Conservation (phyloP, 1,140 invertebrate species). For the Neodiprion lecontei region DNA sequence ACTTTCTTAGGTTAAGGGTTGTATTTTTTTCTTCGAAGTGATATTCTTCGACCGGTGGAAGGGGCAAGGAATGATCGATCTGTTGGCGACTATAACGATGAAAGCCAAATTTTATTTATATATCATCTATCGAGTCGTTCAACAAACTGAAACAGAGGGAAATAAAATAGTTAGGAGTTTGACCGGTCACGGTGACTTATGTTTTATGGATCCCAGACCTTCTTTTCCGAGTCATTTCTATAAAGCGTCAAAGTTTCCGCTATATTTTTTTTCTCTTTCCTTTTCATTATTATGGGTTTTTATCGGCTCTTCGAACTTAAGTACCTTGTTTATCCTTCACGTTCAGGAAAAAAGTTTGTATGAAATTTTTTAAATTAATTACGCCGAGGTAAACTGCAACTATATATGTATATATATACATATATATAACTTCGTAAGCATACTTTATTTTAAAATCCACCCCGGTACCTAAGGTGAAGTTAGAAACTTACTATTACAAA, state of each 20-base stretch:
- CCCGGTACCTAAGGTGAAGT: not conserved
- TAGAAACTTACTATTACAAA: no score
- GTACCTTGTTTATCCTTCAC: constrained; percentile 1
- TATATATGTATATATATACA: no score
- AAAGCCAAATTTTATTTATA: not conserved
- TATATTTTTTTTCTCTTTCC: no score
- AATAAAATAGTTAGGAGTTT: not conserved
- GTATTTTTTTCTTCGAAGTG: no score
- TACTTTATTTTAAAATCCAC: not conserved
- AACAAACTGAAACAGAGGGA: not conserved
- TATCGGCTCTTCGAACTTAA: not conserved
- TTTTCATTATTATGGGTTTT: not conserved
- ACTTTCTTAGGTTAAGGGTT: no score
- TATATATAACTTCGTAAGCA: not conserved
- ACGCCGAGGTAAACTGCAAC: not conserved
- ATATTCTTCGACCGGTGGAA: no score
- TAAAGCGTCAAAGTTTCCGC: not conserved
- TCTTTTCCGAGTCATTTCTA: not conserved
- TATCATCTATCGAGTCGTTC: not conserved
- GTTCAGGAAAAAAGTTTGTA: not conserved
- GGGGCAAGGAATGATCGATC: not conserved
- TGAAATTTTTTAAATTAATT: not conserved
- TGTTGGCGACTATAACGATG: not conserved
- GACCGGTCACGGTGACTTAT: not conserved
- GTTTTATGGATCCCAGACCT: not conserved